A percentile compares a stretch with the other conserved stretches of the same genome.
Evolutionary conservation across 2,113 vertebrate genomes (phyloP).

Genomic region (Nycticryphes semicollaris): DNA sequence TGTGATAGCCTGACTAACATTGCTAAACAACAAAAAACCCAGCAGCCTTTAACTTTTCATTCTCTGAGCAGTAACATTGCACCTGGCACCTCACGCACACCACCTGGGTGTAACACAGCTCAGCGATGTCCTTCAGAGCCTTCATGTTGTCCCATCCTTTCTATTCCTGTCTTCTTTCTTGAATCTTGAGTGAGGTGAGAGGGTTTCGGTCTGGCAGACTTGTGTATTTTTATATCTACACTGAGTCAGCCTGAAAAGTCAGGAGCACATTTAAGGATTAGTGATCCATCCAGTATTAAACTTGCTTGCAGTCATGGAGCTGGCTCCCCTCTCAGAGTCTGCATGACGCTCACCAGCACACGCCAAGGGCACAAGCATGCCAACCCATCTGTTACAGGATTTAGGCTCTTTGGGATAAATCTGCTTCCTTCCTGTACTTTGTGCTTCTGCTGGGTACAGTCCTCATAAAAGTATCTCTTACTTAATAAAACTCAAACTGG

Average conservation of each 20-base stretch:
- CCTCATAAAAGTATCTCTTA: neutral
- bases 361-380: rapidly evolving
- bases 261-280: neutral
- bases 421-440: neutral
- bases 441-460: neutral
- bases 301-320: rapidly evolving
- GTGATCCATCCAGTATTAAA: neutral
- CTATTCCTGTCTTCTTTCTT: neutral
- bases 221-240: neutral
- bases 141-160: neutral
- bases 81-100: neutral
- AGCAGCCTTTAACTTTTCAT: neutral
- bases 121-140: neutral
- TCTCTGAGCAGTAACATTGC: neutral
- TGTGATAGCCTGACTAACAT: neutral
- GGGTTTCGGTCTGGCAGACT: neutral
- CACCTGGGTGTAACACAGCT: neutral
- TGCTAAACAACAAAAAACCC: neutral
- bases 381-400: neutral
- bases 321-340: neutral
- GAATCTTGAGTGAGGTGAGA: neutral
- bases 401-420: neutral
- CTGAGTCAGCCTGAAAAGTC: neutral
- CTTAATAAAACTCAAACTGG: neutral
- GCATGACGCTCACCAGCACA: neutral